A percentile compares a stretch with the other conserved stretches of the same genome.
Evolutionary conservation across 2,113 vertebrate species (phyloP).

Genomic region (Zapus hudsonius): DNA sequence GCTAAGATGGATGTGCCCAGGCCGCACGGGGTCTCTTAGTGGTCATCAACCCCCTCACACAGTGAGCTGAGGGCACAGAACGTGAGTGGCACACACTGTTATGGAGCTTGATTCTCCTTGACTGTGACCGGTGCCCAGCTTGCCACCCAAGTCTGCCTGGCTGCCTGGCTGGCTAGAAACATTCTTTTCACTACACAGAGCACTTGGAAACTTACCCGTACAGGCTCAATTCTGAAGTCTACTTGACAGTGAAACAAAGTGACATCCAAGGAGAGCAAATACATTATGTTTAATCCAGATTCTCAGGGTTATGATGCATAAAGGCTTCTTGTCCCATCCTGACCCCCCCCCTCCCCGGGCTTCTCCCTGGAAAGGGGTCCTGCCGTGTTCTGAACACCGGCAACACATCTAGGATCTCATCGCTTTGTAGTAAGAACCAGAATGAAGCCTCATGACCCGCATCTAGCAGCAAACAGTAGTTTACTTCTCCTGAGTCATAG

Average conservation of each 20-base stretch:
- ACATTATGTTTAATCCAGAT: background rate
- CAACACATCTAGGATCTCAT: background rate
- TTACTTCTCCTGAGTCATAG: background rate
- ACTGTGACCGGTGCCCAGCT: too few relatives aligned
- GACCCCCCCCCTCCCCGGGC: too few relatives aligned
- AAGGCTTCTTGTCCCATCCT: background rate
- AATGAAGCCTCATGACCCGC: too few relatives aligned
- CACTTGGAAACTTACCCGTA: background rate
- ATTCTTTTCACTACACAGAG: background rate
- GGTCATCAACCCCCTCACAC: background rate
- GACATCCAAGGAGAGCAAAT: background rate
- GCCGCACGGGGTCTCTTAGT: background rate
- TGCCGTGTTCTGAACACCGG: background rate
- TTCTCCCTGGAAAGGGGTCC: background rate
- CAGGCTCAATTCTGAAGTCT: constrained; percentile 21
- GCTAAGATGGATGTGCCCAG: background rate
- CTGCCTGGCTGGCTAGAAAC: background rate
- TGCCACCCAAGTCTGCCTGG: too few relatives aligned
- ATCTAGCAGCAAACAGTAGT: background rate
- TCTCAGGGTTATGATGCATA: background rate
- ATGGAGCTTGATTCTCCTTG: too few relatives aligned
- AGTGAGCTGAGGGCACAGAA: background rate
- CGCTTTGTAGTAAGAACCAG: constrained; percentile 8
- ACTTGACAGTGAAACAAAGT: background rate
- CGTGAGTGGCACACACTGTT: background rate